Percentiles rank a stretch among this genome's conserved stretches.
Conservation (phyloP, 2,113 vertebrate genomes). For the Ondatra zibethicus region DNA sequence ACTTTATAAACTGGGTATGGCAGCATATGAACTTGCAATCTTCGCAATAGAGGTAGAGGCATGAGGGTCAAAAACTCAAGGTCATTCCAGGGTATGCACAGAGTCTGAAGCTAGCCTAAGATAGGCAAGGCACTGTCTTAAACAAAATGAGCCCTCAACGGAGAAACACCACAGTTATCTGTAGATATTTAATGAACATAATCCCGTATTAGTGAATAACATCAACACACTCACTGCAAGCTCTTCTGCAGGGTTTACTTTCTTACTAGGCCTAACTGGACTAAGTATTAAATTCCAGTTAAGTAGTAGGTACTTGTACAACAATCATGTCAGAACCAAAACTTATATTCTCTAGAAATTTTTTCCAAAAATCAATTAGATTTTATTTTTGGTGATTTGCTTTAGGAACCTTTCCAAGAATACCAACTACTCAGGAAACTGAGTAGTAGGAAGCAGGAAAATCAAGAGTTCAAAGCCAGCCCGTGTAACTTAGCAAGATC, state of each 20-base stretch:
- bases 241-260: constrained; percentile 9
- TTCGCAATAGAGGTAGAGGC: not conserved
- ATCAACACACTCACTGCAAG: not conserved
- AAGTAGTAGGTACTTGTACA: constrained; percentile 33
- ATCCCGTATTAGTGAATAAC: constrained; percentile 30
- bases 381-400: constrained; percentile 21
- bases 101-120: too few relatives aligned
- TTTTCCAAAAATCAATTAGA: constrained; percentile 30
- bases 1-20: not conserved
- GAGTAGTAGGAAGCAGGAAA: too few relatives aligned
- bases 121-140: not conserved
- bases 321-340: constrained; percentile 33
- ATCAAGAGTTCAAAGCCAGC: not conserved
- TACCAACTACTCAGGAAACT: not conserved
- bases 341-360: not conserved
- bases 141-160: not conserved
- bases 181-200: constrained; percentile 17
- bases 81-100: not conserved
- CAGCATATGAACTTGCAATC: not conserved
- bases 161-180: not conserved
- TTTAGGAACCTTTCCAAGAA: constrained; percentile 27
- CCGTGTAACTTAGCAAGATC: not conserved
- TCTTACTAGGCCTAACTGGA: not conserved
- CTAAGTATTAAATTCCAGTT: constrained; percentile 27
- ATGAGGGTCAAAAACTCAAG: not conserved